phyloP scores from a whole-genome alignment of 2,113 vertebrate genomes.

The Apteryx mantelli region DNA sequence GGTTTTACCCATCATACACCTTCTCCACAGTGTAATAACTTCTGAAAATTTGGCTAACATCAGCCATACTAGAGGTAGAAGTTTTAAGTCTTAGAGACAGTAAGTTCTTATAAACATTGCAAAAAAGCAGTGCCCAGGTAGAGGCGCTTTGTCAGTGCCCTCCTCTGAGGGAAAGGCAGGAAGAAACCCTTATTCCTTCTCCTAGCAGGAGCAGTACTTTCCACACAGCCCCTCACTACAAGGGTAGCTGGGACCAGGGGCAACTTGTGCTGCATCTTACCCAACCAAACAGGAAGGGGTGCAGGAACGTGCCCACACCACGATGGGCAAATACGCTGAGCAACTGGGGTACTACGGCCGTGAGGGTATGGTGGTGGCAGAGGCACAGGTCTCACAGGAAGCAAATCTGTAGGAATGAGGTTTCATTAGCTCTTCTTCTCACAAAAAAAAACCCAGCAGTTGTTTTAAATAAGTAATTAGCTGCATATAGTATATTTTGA shows the following conservation, averaged over 20 bases:
- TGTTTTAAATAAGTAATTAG: not conserved
- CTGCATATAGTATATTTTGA: not conserved
- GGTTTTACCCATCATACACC: not conserved
- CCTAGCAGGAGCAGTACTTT: not conserved
- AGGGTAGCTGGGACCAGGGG: not conserved
- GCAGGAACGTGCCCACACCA: fast-evolving
- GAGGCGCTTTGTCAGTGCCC: fast-evolving
- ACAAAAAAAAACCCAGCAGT: fast-evolving
- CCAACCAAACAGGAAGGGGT: not conserved
- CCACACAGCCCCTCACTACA: not conserved
- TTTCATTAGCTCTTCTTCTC: not conserved
- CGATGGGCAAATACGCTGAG: not conserved
- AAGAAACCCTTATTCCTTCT: not conserved
- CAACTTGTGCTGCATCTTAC: not conserved
- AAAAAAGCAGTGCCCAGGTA: not conserved
- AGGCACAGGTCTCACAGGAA: fast-evolving
- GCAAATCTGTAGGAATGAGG: not conserved
- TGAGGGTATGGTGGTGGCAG: not conserved
- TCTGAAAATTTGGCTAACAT: not conserved
- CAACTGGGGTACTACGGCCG: not conserved
- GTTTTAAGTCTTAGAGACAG: not conserved
- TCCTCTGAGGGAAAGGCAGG: not conserved
- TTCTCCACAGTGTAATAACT: not conserved
- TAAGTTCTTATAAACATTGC: not conserved
- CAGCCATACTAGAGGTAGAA: not conserved